Conservation (phyloP, 2,888 invertebrate genomes). For the Standfussiana lucernea region DNA sequence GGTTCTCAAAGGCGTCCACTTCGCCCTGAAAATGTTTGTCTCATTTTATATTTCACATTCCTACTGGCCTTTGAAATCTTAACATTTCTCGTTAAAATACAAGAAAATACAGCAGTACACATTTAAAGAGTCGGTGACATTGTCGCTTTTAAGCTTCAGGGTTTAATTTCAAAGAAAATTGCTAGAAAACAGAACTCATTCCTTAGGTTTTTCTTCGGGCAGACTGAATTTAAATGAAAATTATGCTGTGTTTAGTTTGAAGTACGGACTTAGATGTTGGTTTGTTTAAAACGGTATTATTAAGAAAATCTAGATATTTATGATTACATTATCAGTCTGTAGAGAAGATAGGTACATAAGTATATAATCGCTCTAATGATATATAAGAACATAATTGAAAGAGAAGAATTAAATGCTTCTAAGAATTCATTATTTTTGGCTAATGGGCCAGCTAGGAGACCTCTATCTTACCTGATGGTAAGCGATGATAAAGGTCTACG, state of each 20-base stretch:
- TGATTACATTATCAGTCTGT: not conserved
- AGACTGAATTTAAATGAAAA: slow-evolving; percentile 33
- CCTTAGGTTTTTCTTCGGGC: slow-evolving; percentile 36
- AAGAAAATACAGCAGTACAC: slow-evolving; percentile 54
- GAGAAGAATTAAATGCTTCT: not conserved
- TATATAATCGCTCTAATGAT: not conserved
- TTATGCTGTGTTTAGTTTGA: slow-evolving; percentile 24
- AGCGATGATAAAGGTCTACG: not conserved
- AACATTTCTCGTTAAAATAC: slow-evolving; percentile 50
- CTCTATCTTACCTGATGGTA: not conserved
- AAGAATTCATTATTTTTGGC: not conserved
- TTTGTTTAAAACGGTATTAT: not conserved
- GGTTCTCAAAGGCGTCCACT: slow-evolving; percentile 41
- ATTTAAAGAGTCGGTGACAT: slow-evolving; percentile 50
- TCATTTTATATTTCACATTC: slow-evolving; percentile 57
- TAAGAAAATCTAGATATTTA: not conserved
- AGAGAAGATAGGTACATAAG: not conserved
- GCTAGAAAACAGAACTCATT: slow-evolving; percentile 40
- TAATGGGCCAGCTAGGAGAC: not conserved
- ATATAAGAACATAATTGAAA: not conserved
- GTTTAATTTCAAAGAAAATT: slow-evolving; percentile 59
- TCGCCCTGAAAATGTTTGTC: slow-evolving; percentile 45
- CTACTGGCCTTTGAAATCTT: slow-evolving; percentile 54
- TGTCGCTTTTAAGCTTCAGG: slow-evolving; percentile 43
- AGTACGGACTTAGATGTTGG: not conserved